Conservation (phyloP, 2,113 vertebrate genomes). For the Irena cyanogastra region DNA sequence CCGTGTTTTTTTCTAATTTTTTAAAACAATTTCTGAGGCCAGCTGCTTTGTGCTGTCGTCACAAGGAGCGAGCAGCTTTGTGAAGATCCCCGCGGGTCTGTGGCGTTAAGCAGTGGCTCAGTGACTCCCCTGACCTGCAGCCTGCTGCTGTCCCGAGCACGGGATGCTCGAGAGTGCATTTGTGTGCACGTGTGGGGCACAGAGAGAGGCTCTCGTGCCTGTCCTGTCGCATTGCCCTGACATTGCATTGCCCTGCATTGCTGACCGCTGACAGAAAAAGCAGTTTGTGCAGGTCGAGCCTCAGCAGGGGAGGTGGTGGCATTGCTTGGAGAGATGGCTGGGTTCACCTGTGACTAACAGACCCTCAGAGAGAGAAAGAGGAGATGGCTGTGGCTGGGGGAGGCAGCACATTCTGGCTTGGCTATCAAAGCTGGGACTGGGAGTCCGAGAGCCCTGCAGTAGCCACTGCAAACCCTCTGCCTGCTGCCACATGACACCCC, state of each 20-base stretch:
- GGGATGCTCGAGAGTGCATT: not conserved
- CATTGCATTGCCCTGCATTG: too few relatives aligned
- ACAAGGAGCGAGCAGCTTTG: not conserved
- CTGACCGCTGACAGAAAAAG: not conserved
- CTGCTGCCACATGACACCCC: fast-evolving
- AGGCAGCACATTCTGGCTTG: not conserved
- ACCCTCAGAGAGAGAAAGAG: not conserved
- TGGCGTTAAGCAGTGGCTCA: not conserved
- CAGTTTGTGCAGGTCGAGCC: not conserved
- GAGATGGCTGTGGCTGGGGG: not conserved
- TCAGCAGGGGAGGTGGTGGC: not conserved
- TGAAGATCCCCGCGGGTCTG: not conserved
- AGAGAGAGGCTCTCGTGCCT: not conserved
- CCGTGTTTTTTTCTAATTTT: fast-evolving
- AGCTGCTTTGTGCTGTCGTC: not conserved
- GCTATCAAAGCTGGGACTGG: not conserved
- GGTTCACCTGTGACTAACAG: not conserved
- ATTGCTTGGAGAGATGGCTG: not conserved
- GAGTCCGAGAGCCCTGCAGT: not conserved
- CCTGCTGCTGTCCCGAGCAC: not conserved
- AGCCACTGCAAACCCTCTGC: not conserved
- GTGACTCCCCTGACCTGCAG: not conserved
- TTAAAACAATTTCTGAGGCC: fast-evolving
- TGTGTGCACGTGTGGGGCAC: fast-evolving
- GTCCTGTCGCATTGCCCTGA: not conserved